phyloP scores from a whole-genome alignment of 2,888 invertebrate genomes.

The Noctua pronuba region DNA sequence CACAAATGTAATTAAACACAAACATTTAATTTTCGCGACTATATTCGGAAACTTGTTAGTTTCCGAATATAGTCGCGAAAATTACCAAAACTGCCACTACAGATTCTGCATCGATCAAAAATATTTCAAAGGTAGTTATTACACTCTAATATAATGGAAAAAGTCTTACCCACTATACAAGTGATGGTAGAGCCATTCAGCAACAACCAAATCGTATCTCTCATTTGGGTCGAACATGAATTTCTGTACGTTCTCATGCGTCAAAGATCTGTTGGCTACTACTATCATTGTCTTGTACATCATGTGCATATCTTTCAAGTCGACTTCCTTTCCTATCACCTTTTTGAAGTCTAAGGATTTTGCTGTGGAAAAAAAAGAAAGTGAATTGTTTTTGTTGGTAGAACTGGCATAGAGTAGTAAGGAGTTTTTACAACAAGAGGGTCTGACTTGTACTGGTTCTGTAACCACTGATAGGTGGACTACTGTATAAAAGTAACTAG shows the following conservation, averaged over 20 bases:
- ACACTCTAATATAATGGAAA: background rate
- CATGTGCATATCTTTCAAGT: conserved; percentile 43
- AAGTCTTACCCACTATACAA: conserved; percentile 72
- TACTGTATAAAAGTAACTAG: background rate
- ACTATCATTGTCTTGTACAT: conserved; percentile 45
- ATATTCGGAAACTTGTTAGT: too few relatives aligned
- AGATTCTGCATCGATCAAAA: background rate
- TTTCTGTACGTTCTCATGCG: conserved; percentile 65
- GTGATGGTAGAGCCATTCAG: conserved; percentile 78
- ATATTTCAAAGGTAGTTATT: background rate
- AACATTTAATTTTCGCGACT: too few relatives aligned
- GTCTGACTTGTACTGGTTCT: background rate
- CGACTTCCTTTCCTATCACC: conserved; percentile 58
- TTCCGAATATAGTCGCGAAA: background rate
- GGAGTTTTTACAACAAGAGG: background rate
- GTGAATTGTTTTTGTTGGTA: background rate
- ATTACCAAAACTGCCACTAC: background rate
- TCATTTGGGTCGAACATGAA: conserved; percentile 71
- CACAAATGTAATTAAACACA: background rate
- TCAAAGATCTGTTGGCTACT: conserved; percentile 51
- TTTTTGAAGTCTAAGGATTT: conserved; percentile 53
- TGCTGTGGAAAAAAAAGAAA: conserved; percentile 29
- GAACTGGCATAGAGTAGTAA: background rate
- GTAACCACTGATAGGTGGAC: background rate
- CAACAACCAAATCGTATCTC: conserved; percentile 73